Evolutionary conservation across 2,888 invertebrate species (phyloP).

Genomic region (Epirrita christyi): DNA sequence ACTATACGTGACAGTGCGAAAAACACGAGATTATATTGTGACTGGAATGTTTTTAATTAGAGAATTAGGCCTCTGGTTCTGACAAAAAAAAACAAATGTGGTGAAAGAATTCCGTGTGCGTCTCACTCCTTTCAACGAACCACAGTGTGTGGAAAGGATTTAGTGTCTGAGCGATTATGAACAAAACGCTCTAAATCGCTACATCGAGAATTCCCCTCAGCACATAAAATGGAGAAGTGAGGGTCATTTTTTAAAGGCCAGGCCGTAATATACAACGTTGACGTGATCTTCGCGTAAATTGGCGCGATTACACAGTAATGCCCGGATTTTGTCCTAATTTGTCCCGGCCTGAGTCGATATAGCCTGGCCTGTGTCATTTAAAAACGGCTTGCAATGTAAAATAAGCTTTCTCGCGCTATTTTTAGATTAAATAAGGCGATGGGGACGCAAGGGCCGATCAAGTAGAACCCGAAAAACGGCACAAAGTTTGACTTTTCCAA

Average conservation of each 20-base stretch:
- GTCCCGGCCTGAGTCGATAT: constrained; percentile 49
- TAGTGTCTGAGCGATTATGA: no score
- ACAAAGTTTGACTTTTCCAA: no score
- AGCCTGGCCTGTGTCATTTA: constrained; percentile 27
- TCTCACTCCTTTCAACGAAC: no score
- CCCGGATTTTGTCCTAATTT: constrained; percentile 47
- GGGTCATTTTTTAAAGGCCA: constrained; percentile 52
- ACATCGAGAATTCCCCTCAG: constrained; percentile 24
- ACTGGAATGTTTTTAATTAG: no score
- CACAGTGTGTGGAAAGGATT: no score
- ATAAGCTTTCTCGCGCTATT: background rate
- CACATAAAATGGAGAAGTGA: constrained; percentile 35
- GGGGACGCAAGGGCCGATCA: no score
- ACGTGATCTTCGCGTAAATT: constrained; percentile 62
- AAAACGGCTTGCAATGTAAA: constrained; percentile 1
- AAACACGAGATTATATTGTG: no score
- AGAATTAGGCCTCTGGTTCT: no score
- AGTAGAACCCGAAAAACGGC: no score
- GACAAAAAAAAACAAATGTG: no score
- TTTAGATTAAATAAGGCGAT: constrained; percentile 2
- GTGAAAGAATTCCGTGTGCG: background rate
- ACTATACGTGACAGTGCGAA: no score
- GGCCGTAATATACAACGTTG: constrained; percentile 50
- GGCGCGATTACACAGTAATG: constrained; percentile 54
- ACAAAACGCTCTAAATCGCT: constrained; percentile 7